Evolutionary conservation across 2,113 vertebrate species (phyloP).

Genomic region (Chrysochloris asiatica): DNA sequence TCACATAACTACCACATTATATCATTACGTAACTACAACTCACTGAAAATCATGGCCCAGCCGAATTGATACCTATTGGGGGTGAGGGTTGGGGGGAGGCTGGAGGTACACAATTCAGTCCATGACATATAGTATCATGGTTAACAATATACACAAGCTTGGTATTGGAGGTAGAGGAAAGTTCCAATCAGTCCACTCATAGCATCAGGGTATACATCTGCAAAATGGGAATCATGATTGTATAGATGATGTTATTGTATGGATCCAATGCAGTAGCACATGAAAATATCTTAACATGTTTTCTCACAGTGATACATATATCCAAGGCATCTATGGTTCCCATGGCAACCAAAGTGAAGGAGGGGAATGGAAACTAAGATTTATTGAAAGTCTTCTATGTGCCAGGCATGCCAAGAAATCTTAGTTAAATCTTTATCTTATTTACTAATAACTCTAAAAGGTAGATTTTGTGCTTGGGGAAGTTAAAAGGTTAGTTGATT

Average conservation of each 20-base stretch:
- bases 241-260: background rate
- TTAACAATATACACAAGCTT: background rate
- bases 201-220: background rate
- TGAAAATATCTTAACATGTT: background rate
- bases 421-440: constrained; percentile 11
- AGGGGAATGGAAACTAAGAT: background rate
- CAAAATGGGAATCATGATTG: background rate
- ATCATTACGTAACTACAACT: too few relatives aligned
- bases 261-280: background rate
- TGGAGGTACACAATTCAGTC: too few relatives aligned
- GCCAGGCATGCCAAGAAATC: background rate
- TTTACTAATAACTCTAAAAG: background rate
- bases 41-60: too few relatives aligned
- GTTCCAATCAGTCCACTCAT: background rate
- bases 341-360: constrained; percentile 18
- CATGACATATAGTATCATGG: too few relatives aligned
- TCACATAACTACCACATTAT: too few relatives aligned
- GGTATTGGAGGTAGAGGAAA: background rate
- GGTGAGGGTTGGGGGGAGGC: too few relatives aligned
- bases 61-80: too few relatives aligned
- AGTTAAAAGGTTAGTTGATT: background rate
- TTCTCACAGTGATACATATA: background rate
- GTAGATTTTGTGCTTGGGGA: background rate
- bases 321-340: background rate
- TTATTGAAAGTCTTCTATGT: background rate